A percentile compares a stretch with the other conserved stretches of the same genome.
These are phyloP conservation scores for Dryoscopus gambensis DNA, from an alignment of 2,113 vertebrate species.

Conservation along the genomic window DNA sequence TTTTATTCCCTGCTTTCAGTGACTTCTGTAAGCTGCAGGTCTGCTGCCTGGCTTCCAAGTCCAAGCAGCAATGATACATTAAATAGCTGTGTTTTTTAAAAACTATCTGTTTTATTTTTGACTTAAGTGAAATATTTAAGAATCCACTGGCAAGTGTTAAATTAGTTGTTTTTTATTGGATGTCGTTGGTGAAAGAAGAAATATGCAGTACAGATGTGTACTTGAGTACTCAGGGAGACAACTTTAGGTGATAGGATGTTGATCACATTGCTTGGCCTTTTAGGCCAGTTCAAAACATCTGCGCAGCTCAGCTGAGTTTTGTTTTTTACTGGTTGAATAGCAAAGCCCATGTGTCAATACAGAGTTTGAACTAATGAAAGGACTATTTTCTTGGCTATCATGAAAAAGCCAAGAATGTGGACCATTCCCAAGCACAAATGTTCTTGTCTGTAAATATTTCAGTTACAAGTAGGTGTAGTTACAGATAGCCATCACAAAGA, in stretches of 20 bases:
- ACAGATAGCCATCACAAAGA: not conserved
- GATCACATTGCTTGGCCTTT: not conserved
- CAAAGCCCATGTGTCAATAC: not conserved
- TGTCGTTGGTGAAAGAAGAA: not conserved
- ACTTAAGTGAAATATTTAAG: not conserved
- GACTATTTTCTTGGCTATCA: not conserved
- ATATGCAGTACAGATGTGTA: not conserved
- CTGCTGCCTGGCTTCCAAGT: not conserved
- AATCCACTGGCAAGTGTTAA: not conserved
- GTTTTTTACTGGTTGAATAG: not conserved
- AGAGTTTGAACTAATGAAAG: not conserved
- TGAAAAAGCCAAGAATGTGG: not conserved
- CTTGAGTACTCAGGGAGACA: not conserved
- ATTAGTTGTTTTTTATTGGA: not conserved
- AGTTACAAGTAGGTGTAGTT: not conserved
- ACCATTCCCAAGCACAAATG: not conserved
- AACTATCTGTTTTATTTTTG: not conserved
- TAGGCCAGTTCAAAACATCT: not conserved
- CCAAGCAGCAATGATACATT: not conserved
- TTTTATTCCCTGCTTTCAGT: slow-evolving; percentile 19
- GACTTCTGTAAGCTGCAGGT: not conserved
- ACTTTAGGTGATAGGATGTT: not conserved
- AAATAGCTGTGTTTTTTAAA: not conserved
- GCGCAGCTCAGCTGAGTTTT: not conserved
- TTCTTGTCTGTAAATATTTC: not conserved